A percentile compares a stretch with the other conserved stretches of the same genome.
Conservation (phyloP, 2,888 invertebrate genomes). For the Crioceris asparagi region DNA sequence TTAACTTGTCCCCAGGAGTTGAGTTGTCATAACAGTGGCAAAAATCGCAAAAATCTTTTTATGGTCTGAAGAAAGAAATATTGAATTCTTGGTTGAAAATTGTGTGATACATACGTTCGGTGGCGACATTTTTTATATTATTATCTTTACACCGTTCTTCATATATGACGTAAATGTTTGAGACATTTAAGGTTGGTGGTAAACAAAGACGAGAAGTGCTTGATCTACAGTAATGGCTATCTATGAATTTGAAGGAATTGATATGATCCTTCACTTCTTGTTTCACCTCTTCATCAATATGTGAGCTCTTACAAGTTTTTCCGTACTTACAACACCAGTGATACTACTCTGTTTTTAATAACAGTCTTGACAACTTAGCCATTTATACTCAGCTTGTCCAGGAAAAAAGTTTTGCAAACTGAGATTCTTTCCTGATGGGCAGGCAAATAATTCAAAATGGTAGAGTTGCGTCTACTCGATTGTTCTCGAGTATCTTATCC, state of each 20-base stretch:
- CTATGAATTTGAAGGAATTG: constrained; percentile 10
- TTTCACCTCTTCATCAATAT: constrained; percentile 10
- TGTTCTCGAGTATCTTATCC: background rate
- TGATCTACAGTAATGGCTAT: constrained; percentile 15
- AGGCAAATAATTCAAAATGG: constrained; percentile 1
- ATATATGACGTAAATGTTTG: constrained; percentile 13
- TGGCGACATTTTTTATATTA: constrained; percentile 9
- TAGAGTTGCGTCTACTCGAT: background rate
- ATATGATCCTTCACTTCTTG: constrained; percentile 11
- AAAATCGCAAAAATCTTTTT: constrained; percentile 18
- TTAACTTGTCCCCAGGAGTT: constrained; percentile 13
- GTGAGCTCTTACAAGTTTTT: constrained; percentile 11
- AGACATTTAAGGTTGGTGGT: constrained; percentile 12
- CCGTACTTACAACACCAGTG: constrained; percentile 8
- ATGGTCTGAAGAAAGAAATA: constrained; percentile 21
- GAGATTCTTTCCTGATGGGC: no score
- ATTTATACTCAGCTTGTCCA: constrained; percentile 6
- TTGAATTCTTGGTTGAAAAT: constrained; percentile 23
- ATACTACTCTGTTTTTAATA: background rate
- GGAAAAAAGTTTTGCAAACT: constrained; percentile 7
- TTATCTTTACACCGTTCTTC: constrained; percentile 12
- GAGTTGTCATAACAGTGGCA: constrained; percentile 13
- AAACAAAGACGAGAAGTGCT: constrained; percentile 7
- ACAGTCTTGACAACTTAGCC: constrained; percentile 5
- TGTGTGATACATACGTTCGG: constrained; percentile 10